Base-by-base conservation (phyloP, 2,888 invertebrate species). In the Aspidiotus destructor region DNA sequence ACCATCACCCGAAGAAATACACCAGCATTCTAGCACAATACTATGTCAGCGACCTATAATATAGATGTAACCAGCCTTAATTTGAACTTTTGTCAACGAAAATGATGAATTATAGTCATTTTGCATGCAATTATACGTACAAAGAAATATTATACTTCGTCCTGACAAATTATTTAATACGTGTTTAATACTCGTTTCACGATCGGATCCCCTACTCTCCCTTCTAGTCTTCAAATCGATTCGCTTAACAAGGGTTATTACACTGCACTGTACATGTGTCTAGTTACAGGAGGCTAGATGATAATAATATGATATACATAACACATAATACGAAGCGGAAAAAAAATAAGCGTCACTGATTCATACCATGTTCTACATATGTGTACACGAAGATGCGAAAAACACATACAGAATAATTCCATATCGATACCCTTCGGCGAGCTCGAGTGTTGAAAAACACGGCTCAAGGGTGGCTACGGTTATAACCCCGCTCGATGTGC, bases 221-320 rank as follows among this genome's bases (percentile, higher is more conserved):
- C 40, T 16, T 40, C 28, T 58, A 2, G 28, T 28, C 16, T 28
- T 16, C 8, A 58, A 58, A 58, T 58, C 58, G 40, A 40, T 57
- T 65, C 57, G 57, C 57, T 41, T 55, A 57, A 65, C 64, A 44
- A 65, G 64, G 64, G 64, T 65, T 28, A 57, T 57, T 65, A 65
- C 57, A 65, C 55, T 41, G 55, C 57, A 28, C 28, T 28, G 28
- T 28, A 28, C 28, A 28, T 28, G 28, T 28, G 28, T 28, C 1
- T 28, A 28, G 28, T 28, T 28, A 28, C 28, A 28, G 28, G 28
- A 28, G 28, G 28, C 28, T 28, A 28, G 28, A 28, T 28, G 28
- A 65, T 65, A 65, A 65, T 65, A 65, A 65, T 65, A 57, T 65
- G 55, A 65, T 65, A 65, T 65, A 65, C 64, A 65, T 65, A 57